phyloP scores from a whole-genome alignment of 2,888 invertebrate species.

The Atrina japonica region DNA sequence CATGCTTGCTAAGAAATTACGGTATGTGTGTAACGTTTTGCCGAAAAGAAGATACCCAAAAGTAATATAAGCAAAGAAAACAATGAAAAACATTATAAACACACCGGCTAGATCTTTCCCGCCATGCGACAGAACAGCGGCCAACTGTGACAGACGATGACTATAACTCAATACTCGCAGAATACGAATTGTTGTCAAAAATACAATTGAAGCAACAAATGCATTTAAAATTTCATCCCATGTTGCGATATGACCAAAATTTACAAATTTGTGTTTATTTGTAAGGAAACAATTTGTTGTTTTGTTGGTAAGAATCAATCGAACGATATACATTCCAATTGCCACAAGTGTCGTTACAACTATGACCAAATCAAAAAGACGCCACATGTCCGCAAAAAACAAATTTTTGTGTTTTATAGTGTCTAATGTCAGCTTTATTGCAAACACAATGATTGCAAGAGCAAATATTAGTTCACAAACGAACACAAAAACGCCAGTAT shows the following conservation, averaged over 20 bases:
- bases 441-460: slow-evolving; percentile 47
- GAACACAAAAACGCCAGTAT: slow-evolving; percentile 56
- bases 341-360: slow-evolving; percentile 50
- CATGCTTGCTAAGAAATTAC: slow-evolving; percentile 52
- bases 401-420: slow-evolving; percentile 45
- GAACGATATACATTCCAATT: slow-evolving; percentile 53
- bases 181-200: slow-evolving; percentile 60
- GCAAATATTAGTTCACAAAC: slow-evolving; percentile 57
- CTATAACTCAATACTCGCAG: slow-evolving; percentile 66
- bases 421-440: slow-evolving; percentile 43
- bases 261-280: slow-evolving; percentile 62
- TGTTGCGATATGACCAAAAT: slow-evolving; percentile 65
- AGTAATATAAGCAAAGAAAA: slow-evolving; percentile 56
- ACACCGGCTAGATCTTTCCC: slow-evolving; percentile 59
- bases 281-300: slow-evolving; percentile 52
- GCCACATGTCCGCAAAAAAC: slow-evolving; percentile 60
- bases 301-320: slow-evolving; percentile 47
- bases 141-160: slow-evolving; percentile 52
- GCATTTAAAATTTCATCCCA: slow-evolving; percentile 63
- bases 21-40: slow-evolving; percentile 54
- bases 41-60: slow-evolving; percentile 63
- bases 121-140: slow-evolving; percentile 53
- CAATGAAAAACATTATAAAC: slow-evolving; percentile 54
- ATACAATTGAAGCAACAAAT: slow-evolving; percentile 57
- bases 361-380: slow-evolving; percentile 55